Conservation (phyloP, 2,888 invertebrate genomes). For the Yponomeuta plumbellus region DNA sequence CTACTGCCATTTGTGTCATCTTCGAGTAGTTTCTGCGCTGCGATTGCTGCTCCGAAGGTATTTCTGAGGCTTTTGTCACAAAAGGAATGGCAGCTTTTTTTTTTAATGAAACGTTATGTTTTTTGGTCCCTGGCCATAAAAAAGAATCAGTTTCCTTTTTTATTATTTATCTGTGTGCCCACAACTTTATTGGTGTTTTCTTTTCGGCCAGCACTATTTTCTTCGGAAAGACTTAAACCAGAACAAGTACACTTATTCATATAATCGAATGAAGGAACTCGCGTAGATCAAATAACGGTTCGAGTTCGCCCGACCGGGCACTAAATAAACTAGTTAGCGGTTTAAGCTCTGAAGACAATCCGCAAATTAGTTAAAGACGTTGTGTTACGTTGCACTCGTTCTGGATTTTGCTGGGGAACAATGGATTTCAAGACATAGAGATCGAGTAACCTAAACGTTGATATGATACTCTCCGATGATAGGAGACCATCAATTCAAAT, state of each 20-base stretch:
- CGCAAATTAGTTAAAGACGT: background rate
- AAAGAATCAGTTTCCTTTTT: no score
- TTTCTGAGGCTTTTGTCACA: background rate
- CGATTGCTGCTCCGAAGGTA: constrained; percentile 12
- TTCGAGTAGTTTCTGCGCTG: constrained; percentile 9
- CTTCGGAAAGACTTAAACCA: background rate
- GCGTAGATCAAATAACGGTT: constrained; percentile 1
- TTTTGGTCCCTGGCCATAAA: background rate
- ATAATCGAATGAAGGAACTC: constrained; percentile 1
- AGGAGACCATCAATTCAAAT: no score
- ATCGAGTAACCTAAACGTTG: no score
- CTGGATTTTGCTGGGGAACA: background rate
- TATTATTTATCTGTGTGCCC: no score
- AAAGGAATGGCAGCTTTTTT: background rate
- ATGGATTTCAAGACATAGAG: no score
- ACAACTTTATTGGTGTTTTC: no score
- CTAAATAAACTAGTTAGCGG: constrained; percentile 2
- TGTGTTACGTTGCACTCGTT: background rate
- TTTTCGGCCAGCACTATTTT: background rate
- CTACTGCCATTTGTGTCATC: constrained; percentile 6
- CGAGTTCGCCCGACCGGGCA: background rate
- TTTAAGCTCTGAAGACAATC: background rate
- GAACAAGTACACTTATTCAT: background rate
- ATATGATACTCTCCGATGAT: no score
- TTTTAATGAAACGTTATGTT: background rate